Evolutionary conservation across 2,113 vertebrate species (phyloP), one percentile per base, ranked within the genome.

Genomic region (Forbesichthys papilliferus): DNA sequence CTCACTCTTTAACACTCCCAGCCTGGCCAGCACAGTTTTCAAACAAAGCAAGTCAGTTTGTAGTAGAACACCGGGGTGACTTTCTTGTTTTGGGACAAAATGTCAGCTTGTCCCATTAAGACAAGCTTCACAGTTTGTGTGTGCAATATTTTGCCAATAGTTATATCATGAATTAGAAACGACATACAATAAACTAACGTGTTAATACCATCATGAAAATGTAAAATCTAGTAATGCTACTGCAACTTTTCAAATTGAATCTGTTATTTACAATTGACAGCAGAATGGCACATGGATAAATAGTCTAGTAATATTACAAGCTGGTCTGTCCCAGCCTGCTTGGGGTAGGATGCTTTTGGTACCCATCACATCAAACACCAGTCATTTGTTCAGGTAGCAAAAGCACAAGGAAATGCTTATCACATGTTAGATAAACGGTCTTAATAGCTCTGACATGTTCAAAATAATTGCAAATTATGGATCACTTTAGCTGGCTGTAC

Each of bases 271-370:
- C 53, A 14, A n/a, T 5, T 18, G 5, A 55, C 8, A 14, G 53
- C 14, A 12, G 11, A 11, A 52, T 11, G 11, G 49, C 4, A 52
- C 49, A 14, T 12, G 49, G 13, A 14, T 12, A 9, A 14, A 52
- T 14, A 11, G 11, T 52, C 11, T 12, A 11, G 11, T 11, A 52
- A 1, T 27, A 2, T 27, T 27, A 56, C 54, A 18, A 9, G 3
- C 54, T 10, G 13, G 13, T n/a, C 8, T 56, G 27, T 27, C 20
- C 9, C 20, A 59, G 10, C 20, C 49, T 53, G 49, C 12, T 52
- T 65, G 33, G 11, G 63, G 27, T 53, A 11, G 34, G 49, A 36
- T 9, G 49, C 48, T 34, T 65, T 36, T 65, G 63, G 53, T 36
- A 13, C 13, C 16, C n/a, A 18, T 6, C 48, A 3, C 20, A 16